Conservation (phyloP, 2,113 vertebrate genomes). For the Chaenocephalus aceratus region DNA sequence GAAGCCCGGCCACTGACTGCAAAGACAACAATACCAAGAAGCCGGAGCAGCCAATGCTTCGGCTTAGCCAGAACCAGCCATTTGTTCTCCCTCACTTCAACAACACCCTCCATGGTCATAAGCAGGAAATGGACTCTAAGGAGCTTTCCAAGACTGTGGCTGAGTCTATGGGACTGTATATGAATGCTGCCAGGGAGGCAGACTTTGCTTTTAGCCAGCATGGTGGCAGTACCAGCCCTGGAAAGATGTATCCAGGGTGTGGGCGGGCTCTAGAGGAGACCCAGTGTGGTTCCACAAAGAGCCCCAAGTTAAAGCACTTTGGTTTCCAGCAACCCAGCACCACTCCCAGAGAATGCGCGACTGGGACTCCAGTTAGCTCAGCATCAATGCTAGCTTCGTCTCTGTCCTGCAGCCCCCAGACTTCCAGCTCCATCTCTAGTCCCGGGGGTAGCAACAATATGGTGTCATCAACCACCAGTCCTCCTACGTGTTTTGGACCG, state of each 20-base stretch:
- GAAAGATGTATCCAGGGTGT: conserved; percentile 90
- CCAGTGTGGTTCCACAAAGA: conserved; percentile 73
- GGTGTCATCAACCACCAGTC: conserved; percentile 92
- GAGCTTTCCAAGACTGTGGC: conserved; percentile 97
- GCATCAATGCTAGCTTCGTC: conserved; percentile 84
- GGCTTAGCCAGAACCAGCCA: conserved; percentile 87
- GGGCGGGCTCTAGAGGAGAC: conserved; percentile 86
- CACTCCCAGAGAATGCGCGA: conserved; percentile 83
- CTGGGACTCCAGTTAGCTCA: conserved; percentile 76
- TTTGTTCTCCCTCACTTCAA: conserved; percentile 88
- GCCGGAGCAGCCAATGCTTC: conserved; percentile 86
- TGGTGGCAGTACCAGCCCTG: conserved; percentile 82
- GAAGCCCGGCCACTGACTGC: conserved; percentile 79
- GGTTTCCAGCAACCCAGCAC: conserved; percentile 83
- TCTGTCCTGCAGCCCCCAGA: conserved; percentile 89
- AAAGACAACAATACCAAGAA: conserved; percentile 91
- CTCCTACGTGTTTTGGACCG: conserved; percentile 87
- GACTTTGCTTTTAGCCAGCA: conserved; percentile 93
- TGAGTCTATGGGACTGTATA: conserved; percentile 98
- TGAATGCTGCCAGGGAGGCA: conserved; percentile 94
- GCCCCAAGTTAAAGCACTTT: conserved; percentile 81
- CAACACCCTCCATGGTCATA: conserved; percentile 85
- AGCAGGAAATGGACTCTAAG: conserved; percentile 92
- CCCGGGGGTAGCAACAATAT: conserved; percentile 87
- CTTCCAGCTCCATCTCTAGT: conserved; percentile 82